These are phyloP conservation scores for Trematomus loennbergii DNA, from an alignment of 2,113 vertebrate genomes.

Conservation along the genomic window DNA sequence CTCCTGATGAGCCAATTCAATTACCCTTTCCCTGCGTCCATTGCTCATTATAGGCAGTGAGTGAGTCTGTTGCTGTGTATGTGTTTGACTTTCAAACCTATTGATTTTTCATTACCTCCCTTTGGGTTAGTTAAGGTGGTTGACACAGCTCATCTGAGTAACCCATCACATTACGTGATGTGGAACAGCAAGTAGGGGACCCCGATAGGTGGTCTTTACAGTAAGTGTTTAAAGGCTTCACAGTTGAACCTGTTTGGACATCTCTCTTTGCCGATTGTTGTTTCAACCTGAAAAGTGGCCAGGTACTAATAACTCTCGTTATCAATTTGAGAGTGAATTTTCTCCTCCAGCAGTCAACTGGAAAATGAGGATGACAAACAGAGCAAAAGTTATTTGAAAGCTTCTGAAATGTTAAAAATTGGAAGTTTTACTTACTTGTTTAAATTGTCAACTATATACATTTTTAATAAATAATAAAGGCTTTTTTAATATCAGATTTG, in stretches of 20 bases:
- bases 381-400: neutral
- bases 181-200: slow-evolving; percentile 23
- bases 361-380: slow-evolving; percentile 13
- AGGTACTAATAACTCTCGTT: too few relatives aligned
- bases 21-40: neutral
- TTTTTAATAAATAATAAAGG: neutral
- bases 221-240: neutral
- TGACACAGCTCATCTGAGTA: slow-evolving; percentile 12
- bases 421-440: neutral
- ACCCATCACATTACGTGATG: neutral
- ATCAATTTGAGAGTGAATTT: slow-evolving; percentile 21
- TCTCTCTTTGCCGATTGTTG: slow-evolving; percentile 27
- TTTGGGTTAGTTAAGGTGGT: slow-evolving; percentile 17
- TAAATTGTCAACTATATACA: neutral
- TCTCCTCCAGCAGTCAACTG: slow-evolving; percentile 21
- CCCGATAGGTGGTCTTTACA: neutral
- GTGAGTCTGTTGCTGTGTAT: neutral
- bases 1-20: neutral
- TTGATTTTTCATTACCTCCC: slow-evolving; percentile 19
- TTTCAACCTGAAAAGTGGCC: slow-evolving; percentile 29
- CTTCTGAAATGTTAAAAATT: slow-evolving; percentile 1
- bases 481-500: too few relatives aligned
- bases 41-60: neutral
- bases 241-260: slow-evolving; percentile 14
- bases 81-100: neutral